Evolutionary conservation across 2,888 invertebrate species (phyloP).

Genomic region (Belgica antarctica): DNA sequence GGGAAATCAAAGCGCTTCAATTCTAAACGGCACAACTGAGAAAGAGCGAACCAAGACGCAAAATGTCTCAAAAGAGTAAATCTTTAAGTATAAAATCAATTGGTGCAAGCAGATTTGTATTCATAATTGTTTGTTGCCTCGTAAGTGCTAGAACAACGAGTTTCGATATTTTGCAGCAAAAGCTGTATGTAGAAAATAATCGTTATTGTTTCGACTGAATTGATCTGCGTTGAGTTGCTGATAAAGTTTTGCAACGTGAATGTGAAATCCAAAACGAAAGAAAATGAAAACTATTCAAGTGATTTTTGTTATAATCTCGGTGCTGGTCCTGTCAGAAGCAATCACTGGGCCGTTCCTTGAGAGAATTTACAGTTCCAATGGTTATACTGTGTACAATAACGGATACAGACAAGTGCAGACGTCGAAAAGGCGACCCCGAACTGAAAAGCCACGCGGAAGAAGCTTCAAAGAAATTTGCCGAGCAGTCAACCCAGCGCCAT

Average conservation of each 20-base stretch:
- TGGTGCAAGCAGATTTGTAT: not conserved
- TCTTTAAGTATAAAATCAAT: conserved; percentile 11
- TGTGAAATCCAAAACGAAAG: not conserved
- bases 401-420: conserved; percentile 1
- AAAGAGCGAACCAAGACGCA: conserved; percentile 2
- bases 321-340: not conserved
- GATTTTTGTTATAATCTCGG: not conserved
- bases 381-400: not conserved
- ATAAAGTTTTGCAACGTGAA: not conserved
- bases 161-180: too few relatives aligned
- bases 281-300: not conserved
- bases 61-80: too few relatives aligned
- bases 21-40: not conserved
- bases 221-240: not conserved
- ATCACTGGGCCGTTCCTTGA: not conserved
- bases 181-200: not conserved
- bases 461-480: conserved; percentile 66
- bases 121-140: not conserved
- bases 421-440: not conserved
- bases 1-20: too few relatives aligned
- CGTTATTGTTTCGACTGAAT: not conserved
- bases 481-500: conserved; percentile 60
- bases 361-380: not conserved
- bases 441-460: conserved; percentile 49
- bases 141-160: not conserved